phyloP scores from a whole-genome alignment of 2,113 vertebrate species.

The Zootoca vivipara region DNA sequence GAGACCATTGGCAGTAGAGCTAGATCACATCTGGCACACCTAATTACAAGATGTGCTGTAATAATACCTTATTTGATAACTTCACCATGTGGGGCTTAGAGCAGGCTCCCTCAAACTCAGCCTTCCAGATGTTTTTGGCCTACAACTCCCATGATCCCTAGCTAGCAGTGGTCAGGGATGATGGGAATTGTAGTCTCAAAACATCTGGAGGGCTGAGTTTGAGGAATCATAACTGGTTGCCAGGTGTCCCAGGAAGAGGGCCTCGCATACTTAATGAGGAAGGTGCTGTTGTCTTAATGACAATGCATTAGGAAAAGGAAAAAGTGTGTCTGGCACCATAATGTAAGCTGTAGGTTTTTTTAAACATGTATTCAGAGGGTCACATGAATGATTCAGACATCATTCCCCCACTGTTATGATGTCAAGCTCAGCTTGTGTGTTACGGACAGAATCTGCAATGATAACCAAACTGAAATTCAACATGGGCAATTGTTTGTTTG shows the following conservation, averaged over 20 bases:
- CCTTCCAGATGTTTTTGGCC: no score
- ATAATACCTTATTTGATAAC: background rate
- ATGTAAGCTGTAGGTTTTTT: background rate
- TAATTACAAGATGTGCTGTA: background rate
- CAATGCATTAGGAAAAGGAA: background rate
- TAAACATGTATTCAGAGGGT: background rate
- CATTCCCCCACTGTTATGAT: background rate
- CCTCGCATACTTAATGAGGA: background rate
- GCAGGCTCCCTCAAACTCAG: no score
- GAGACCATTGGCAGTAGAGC: background rate
- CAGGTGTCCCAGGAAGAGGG: background rate
- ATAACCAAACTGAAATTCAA: background rate
- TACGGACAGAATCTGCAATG: background rate
- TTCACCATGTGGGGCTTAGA: background rate
- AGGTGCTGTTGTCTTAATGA: background rate
- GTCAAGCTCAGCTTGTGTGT: background rate
- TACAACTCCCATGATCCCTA: no score
- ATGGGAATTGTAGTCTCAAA: no score
- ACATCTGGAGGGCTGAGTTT: no score
- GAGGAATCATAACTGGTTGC: background rate
- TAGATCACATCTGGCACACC: background rate
- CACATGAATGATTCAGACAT: background rate
- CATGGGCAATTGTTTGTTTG: background rate
- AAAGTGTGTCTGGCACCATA: background rate
- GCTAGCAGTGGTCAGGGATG: no score